Evolutionary conservation across 1,140 invertebrate species (phyloP).

Genomic region (Papilio dardanus): DNA sequence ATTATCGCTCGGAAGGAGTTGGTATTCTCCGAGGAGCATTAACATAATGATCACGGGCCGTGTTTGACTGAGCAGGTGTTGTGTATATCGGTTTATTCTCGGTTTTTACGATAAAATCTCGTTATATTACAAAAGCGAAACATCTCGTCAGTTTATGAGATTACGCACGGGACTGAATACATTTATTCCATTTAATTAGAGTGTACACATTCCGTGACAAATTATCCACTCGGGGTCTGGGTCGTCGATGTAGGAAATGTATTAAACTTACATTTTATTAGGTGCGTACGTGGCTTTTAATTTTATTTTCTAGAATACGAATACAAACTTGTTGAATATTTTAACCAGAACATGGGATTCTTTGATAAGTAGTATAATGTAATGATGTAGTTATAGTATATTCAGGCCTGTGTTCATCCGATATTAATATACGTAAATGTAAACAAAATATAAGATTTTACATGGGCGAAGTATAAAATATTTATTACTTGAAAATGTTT

Average conservation of each 20-base stretch:
- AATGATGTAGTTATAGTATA: not conserved
- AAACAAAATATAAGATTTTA: slow-evolving; percentile 28
- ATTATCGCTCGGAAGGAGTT: slow-evolving; percentile 54
- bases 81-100: slow-evolving; percentile 77
- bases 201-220: slow-evolving; percentile 43
- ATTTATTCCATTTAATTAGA: slow-evolving; percentile 43
- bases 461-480: slow-evolving; percentile 26
- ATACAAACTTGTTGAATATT: slow-evolving; percentile 8
- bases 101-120: slow-evolving; percentile 79
- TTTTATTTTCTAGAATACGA: slow-evolving; percentile 19
- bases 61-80: slow-evolving; percentile 79
- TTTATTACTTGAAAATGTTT: slow-evolving; percentile 36
- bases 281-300: not conserved
- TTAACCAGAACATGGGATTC: not conserved
- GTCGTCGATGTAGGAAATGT: slow-evolving; percentile 26
- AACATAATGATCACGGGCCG: slow-evolving; percentile 75
- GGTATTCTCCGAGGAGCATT: slow-evolving; percentile 69
- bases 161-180: slow-evolving; percentile 52
- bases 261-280: slow-evolving; percentile 23
- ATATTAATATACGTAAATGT: slow-evolving; percentile 22
- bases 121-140: slow-evolving; percentile 67
- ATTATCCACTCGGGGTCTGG: slow-evolving; percentile 30
- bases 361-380: not conserved
- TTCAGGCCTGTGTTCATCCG: not conserved
- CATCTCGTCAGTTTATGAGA: slow-evolving; percentile 66